phyloP scores from a whole-genome alignment of 2,888 invertebrate species.

The Macrosoma leucophasiata region DNA sequence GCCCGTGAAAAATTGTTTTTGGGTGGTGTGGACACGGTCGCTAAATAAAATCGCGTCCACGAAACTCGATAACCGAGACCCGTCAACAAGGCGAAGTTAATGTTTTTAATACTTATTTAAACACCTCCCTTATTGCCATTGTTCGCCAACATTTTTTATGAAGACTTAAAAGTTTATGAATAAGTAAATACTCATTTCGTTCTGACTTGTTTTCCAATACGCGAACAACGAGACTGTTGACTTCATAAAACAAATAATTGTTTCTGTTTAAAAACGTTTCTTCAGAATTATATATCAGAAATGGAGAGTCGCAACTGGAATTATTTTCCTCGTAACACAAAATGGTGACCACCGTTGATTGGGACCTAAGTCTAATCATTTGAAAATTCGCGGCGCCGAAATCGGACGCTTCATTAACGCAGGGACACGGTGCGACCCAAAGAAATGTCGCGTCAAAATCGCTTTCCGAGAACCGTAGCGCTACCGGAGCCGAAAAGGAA shows the following conservation, averaged over 20 bases:
- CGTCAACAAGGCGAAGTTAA: constrained; percentile 71
- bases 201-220: constrained; percentile 9
- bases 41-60: constrained; percentile 33
- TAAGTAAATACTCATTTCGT: constrained; percentile 13
- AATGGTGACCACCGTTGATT: too few relatives aligned
- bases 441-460: constrained; percentile 71
- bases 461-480: constrained; percentile 70
- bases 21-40: constrained; percentile 39
- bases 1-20: constrained; percentile 52
- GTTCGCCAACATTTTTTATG: constrained; percentile 53
- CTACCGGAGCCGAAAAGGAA: constrained; percentile 71
- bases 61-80: constrained; percentile 63
- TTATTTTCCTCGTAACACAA: too few relatives aligned
- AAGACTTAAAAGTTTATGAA: constrained; percentile 18
- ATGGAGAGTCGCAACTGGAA: too few relatives aligned
- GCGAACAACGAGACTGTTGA: neutral
- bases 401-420: constrained; percentile 71
- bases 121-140: constrained; percentile 55
- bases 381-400: constrained; percentile 50
- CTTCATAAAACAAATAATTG: constrained; percentile 6
- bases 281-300: too few relatives aligned
- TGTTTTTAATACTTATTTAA: constrained; percentile 66
- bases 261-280: too few relatives aligned
- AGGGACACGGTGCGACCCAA: constrained; percentile 56
- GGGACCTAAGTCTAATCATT: constrained; percentile 10